phyloP scores from a whole-genome alignment of 1,140 invertebrate species.

The Drosophila gunungcola region DNA sequence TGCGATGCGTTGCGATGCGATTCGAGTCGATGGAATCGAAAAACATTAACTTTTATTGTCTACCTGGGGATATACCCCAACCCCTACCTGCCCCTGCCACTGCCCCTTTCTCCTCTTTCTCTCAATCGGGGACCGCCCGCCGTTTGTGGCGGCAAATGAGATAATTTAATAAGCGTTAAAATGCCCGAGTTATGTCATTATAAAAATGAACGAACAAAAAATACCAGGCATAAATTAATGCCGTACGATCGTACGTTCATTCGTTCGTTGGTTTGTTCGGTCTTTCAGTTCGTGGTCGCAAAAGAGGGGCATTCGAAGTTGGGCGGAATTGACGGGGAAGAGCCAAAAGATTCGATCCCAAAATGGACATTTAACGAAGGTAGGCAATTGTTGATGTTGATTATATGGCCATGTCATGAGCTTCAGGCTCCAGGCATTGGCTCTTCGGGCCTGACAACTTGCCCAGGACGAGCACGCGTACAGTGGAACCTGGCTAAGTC shows the following conservation, averaged over 20 bases:
- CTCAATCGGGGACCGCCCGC: conserved; percentile 61
- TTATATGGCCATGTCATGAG: conserved; percentile 63
- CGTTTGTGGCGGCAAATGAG: conserved; percentile 79
- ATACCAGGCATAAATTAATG: conserved; percentile 70
- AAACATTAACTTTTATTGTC: conserved; percentile 77
- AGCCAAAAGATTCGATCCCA: conserved; percentile 61
- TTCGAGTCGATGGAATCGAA: conserved; percentile 24
- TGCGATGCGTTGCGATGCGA: conserved; percentile 17
- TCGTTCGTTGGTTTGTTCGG: neutral
- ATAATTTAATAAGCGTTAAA: conserved; percentile 85
- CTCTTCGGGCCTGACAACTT: conserved; percentile 27
- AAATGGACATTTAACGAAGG: conserved; percentile 82
- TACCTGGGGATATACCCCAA: conserved; percentile 51
- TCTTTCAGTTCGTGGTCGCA: neutral
- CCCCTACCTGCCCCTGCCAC: neutral
- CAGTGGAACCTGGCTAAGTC: conserved; percentile 12
- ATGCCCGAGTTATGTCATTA: conserved; percentile 85
- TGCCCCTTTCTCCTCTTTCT: neutral
- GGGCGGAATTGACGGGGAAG: neutral
- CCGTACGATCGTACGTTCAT: neutral
- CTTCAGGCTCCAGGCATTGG: conserved; percentile 28
- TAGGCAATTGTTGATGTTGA: conserved; percentile 71
- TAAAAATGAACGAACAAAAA: conserved; percentile 80
- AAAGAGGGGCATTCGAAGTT: neutral
- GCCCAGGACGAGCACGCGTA: conserved; percentile 20